Base-by-base conservation (phyloP, 2,888 invertebrate species). In the Noctua pronuba region DNA sequence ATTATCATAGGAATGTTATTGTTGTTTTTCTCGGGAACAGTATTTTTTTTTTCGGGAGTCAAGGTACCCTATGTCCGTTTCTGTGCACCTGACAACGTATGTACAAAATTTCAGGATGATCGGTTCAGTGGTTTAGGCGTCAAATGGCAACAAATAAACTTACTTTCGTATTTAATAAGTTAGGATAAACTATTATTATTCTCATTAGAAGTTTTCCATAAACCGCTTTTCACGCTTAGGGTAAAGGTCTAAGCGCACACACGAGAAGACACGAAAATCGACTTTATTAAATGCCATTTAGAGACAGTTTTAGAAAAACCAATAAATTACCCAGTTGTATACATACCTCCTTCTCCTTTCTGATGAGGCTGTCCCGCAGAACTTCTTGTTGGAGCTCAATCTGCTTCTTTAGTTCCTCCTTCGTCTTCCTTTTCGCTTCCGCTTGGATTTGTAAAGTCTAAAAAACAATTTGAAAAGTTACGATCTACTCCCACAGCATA, bases 371-470 rank as follows among this genome's bases (percentile, higher is more conserved):
- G 89, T 98, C 98, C 65, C 97, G 97, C 80, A 98, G 92, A 86
- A 98, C 98, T 92, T 99, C 99, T 70, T 98, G 97, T 93, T 99
- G 99, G 0, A 99, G 98, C 90, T 99, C 98, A 2, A 98, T 97
- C 91, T 99, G 99, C 73, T 98, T 97, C 92, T 98, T 98, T 79
- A 99, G 93, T 90, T 99, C 98, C 24, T 97, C 97, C 66, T 98
- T 97, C 77, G 99, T 94, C 81, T 98, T 98, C 69, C 97, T 97
- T 91, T 99, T 98, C 44, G 98, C 97, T 67, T 98, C 97, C 1
- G 97, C 97, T 88, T 97, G 97, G 62, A 98, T 96, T 90, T 97
- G 96, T 76, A 98, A 94, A 81, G 97, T 95, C 98, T 98, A 91
- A 13, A 91, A 35, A 88, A 58, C 6, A 79, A 60, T 11, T 18